These are phyloP conservation scores for Seriola dumerili DNA, from an alignment of 2,113 vertebrate species.

Conservation along the genomic window DNA sequence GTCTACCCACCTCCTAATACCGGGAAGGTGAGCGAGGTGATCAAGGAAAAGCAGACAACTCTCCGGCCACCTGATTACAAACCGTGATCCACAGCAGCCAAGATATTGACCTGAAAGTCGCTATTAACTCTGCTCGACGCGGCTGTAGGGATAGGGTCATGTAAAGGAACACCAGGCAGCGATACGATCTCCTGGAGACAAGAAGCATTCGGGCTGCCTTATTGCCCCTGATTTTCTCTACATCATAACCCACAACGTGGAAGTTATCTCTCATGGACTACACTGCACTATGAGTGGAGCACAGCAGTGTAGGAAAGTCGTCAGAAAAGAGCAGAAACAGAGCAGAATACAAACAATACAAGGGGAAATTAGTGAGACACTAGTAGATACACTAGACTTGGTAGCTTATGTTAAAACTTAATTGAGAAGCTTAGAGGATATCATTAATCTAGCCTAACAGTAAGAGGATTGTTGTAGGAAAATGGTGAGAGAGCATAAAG, in stretches of 20 bases:
- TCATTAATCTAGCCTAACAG: constrained; percentile 41
- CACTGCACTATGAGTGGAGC: neutral
- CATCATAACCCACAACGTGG: constrained; percentile 9
- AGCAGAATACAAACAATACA: neutral
- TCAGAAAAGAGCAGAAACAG: neutral
- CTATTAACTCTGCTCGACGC: constrained; percentile 16
- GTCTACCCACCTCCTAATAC: neutral
- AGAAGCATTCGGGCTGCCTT: constrained; percentile 19
- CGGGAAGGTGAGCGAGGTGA: neutral
- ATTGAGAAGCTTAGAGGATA: constrained; percentile 44
- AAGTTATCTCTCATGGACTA: neutral
- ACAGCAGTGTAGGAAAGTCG: neutral
- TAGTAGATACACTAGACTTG: neutral
- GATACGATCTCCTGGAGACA: constrained; percentile 44
- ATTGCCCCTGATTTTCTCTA: constrained; percentile 10
- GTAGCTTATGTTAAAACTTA: neutral
- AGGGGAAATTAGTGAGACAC: constrained; percentile 8
- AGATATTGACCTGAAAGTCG: constrained; percentile 31
- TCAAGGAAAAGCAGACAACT: neutral
- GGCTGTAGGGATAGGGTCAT: constrained; percentile 1
- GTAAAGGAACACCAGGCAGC: constrained; percentile 45
- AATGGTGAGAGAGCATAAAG: constrained; percentile 10
- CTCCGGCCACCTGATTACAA: constrained; percentile 16
- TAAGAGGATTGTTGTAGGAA: constrained; percentile 34
- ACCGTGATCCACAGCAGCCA: neutral